These are phyloP conservation scores for Coilia nasus DNA, from an alignment of 2,797 vertebrate genomes.

Conservation along the genomic window DNA sequence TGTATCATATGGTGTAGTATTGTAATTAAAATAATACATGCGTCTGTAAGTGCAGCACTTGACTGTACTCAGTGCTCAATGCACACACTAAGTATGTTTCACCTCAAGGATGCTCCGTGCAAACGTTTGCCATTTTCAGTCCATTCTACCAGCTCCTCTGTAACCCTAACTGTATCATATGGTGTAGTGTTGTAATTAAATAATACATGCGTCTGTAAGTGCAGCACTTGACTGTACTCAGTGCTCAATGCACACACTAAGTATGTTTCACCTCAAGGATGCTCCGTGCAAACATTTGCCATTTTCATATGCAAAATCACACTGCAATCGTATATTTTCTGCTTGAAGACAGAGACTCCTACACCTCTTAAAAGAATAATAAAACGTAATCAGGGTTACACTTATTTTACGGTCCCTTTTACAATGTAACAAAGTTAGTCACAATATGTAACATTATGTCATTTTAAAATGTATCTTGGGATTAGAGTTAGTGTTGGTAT, in stretches of 20 bases:
- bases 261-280: not conserved
- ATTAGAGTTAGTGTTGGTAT: too few species aligned
- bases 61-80: not conserved
- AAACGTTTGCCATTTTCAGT: not conserved
- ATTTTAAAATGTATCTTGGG: too few species aligned
- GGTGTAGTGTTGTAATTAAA: not conserved
- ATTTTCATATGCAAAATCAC: not conserved
- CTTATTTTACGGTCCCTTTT: too few species aligned
- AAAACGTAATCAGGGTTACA: not conserved
- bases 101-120: not conserved
- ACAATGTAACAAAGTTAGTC: too few species aligned
- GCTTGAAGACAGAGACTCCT: not conserved
- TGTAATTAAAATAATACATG: not conserved
- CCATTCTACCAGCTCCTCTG: not conserved
- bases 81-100: not conserved
- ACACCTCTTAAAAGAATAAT: not conserved
- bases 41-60: not conserved
- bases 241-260: not conserved
- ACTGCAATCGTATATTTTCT: not conserved
- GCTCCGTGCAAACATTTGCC: too few species aligned
- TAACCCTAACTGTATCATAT: not conserved
- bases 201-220: not conserved
- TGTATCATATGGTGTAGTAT: not conserved
- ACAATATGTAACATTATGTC: too few species aligned
- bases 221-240: not conserved